phyloP scores from a whole-genome alignment of 2,113 vertebrate genomes.

The Naja naja region DNA sequence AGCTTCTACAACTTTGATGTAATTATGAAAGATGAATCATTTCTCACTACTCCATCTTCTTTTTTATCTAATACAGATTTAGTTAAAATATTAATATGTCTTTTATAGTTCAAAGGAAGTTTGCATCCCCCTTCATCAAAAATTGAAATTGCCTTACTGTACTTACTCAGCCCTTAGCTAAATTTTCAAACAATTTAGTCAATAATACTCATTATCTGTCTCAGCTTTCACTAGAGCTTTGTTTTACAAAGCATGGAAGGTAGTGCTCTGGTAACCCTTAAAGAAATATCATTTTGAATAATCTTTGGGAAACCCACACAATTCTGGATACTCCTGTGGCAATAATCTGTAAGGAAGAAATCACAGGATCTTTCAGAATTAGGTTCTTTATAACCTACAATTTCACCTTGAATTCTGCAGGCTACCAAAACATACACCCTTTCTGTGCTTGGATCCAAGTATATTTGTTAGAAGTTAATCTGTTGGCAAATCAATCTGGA shows the following conservation, averaged over 20 bases:
- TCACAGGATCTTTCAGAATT: neutral
- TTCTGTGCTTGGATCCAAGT: neutral
- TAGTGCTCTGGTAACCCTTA: neutral
- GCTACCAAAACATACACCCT: neutral
- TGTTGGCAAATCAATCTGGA: neutral
- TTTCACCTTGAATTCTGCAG: neutral
- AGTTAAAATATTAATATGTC: neutral
- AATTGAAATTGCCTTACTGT: neutral
- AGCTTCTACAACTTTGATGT: neutral
- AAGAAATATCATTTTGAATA: neutral
- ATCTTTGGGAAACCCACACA: neutral
- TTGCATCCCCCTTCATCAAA: neutral
- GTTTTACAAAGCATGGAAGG: neutral
- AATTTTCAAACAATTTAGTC: neutral
- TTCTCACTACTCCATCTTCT: neutral
- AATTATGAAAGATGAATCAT: neutral
- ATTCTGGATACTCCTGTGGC: neutral
- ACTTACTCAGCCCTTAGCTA: neutral
- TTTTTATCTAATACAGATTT: neutral
- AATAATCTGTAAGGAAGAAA: neutral
- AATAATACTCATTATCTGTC: neutral
- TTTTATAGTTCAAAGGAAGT: neutral
- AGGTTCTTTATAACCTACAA: neutral
- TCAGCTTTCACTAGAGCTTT: neutral
- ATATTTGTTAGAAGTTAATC: neutral